Percentiles rank a stretch among this genome's conserved stretches.
phyloP scores from a whole-genome alignment of 1,140 invertebrate species.

The Platyscapa corneri region DNA sequence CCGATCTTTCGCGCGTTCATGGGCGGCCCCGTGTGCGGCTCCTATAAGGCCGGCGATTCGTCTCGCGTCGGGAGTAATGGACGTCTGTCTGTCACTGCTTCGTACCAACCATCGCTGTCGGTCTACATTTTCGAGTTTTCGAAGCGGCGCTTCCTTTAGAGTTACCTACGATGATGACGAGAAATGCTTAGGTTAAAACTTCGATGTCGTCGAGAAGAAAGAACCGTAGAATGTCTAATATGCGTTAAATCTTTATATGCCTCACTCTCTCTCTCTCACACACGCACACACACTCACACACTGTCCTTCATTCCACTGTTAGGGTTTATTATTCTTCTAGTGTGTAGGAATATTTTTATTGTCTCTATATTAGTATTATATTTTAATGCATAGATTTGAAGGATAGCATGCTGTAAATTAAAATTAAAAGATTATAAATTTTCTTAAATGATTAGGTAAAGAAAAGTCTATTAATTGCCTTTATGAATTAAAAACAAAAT shows the following conservation, averaged over 20 bases:
- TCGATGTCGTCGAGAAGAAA: not conserved
- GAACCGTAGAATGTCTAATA: not conserved
- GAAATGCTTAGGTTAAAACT: not conserved
- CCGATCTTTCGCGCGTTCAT: constrained; percentile 42
- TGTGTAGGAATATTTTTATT: not conserved
- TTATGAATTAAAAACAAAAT: too few relatives aligned
- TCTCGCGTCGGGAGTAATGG: constrained; percentile 42
- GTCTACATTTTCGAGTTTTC: constrained; percentile 33
- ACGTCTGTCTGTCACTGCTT: constrained; percentile 30
- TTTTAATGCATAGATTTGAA: not conserved
- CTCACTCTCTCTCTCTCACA: too few relatives aligned
- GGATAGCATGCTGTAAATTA: too few relatives aligned
- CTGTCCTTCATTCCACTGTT: not conserved
- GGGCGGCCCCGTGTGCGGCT: constrained; percentile 8
- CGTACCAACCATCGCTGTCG: not conserved
- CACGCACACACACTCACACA: not conserved
- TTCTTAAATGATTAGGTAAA: too few relatives aligned
- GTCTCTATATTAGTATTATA: not conserved
- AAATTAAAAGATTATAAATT: too few relatives aligned
- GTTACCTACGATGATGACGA: not conserved
- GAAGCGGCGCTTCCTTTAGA: constrained; percentile 6
- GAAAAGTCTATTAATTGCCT: too few relatives aligned
- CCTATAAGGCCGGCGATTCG: constrained; percentile 39
- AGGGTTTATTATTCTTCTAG: not conserved
- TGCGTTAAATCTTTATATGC: not conserved